These are phyloP conservation scores for Indicator indicator DNA, from an alignment of 2,113 vertebrate species.

Conservation along the genomic window DNA sequence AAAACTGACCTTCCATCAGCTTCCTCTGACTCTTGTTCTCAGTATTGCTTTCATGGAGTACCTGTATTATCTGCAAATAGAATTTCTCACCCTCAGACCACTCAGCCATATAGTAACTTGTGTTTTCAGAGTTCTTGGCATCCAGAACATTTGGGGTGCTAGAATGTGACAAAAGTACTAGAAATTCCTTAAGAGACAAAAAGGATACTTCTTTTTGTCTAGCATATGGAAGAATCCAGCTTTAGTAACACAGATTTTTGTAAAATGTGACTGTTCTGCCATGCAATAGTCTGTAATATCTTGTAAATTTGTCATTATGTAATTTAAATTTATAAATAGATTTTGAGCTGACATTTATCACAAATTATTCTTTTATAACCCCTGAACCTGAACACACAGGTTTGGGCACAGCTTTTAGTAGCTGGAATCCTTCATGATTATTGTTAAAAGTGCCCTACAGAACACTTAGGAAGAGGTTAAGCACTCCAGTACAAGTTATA, in stretches of 20 bases:
- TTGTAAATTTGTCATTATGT: constrained; percentile 1
- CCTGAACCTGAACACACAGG: not conserved
- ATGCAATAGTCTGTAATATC: not conserved
- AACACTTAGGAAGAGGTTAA: constrained; percentile 11
- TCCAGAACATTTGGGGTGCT: not conserved
- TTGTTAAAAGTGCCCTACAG: not conserved
- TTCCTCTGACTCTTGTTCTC: not conserved
- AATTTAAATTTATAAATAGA: not conserved
- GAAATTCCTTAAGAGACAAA: not conserved
- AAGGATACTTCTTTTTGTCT: not conserved
- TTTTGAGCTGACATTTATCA: not conserved
- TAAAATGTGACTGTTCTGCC: not conserved
- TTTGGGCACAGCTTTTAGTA: not conserved
- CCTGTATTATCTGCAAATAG: not conserved
- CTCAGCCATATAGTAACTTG: not conserved
- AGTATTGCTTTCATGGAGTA: not conserved
- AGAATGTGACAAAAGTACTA: not conserved
- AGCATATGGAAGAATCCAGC: not conserved
- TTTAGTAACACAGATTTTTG: not conserved
- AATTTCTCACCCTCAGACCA: not conserved
- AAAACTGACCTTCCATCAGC: not conserved
- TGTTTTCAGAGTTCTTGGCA: not conserved
- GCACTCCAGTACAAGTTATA: not conserved
- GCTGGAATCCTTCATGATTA: not conserved
- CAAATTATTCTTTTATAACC: not conserved